Conservation (phyloP, 2,888 invertebrate genomes). For the Dryadula phaetusa region DNA sequence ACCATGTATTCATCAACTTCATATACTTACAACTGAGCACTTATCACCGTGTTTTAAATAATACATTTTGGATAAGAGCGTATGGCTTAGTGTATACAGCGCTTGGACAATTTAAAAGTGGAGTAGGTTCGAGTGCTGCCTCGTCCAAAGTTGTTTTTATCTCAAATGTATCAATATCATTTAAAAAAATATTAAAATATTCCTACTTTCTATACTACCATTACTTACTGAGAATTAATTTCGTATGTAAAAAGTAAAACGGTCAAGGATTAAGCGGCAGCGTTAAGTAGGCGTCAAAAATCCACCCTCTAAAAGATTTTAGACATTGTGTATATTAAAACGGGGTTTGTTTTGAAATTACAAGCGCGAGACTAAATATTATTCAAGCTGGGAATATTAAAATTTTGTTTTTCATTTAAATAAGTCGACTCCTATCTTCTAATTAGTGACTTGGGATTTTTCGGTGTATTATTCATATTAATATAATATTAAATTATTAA, state of each 20-base stretch:
- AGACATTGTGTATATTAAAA: slow-evolving; percentile 30
- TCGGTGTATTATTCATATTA: background rate
- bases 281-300: slow-evolving; percentile 61
- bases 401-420: slow-evolving; percentile 7
- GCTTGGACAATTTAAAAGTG: too few relatives aligned
- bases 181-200: background rate
- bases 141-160: too few relatives aligned
- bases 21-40: too few relatives aligned
- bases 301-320: slow-evolving; percentile 41
- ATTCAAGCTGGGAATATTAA: slow-evolving; percentile 17
- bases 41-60: too few relatives aligned
- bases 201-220: slow-evolving; percentile 27
- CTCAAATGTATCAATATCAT: too few relatives aligned
- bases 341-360: slow-evolving; percentile 20
- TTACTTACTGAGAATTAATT: slow-evolving; percentile 49
- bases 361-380: slow-evolving; percentile 10
- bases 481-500: slow-evolving; percentile 14
- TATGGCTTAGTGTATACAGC: too few relatives aligned
- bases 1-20: too few relatives aligned
- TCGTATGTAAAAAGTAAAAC: slow-evolving; percentile 53
- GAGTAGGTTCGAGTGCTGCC: too few relatives aligned
- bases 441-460: slow-evolving; percentile 1
- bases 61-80: too few relatives aligned
- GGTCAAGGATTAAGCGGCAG: slow-evolving; percentile 50
- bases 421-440: background rate